Evolutionary conservation across 2,888 invertebrate genomes (phyloP).

Genomic region (Clostera curtula): DNA sequence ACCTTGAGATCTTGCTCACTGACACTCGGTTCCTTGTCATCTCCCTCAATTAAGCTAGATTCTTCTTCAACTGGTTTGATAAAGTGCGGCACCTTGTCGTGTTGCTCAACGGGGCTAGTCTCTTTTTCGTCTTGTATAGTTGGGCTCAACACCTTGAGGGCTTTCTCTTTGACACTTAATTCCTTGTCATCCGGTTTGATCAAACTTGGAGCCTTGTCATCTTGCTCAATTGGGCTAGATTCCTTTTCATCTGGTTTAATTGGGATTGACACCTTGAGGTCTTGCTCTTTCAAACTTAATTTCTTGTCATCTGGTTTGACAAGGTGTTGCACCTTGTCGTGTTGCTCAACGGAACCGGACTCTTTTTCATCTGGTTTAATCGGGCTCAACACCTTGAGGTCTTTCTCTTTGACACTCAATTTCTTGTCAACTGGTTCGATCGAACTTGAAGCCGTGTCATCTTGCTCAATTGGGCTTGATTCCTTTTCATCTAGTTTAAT

Average conservation of each 20-base stretch:
- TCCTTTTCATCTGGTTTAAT: neutral
- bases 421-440: conserved; percentile 1
- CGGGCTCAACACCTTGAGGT: conserved; percentile 2
- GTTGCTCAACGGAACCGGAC: conserved; percentile 6
- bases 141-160: too few species aligned
- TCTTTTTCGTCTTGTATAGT: too few species aligned
- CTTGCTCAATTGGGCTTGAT: conserved; percentile 6
- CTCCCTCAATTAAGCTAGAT: too few species aligned
- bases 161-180: too few species aligned
- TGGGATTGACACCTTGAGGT: neutral
- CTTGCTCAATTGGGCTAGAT: too few species aligned
- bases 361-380: conserved; percentile 5
- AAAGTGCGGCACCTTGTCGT: too few species aligned
- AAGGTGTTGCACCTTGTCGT: conserved; percentile 3
- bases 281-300: neutral
- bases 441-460: conserved; percentile 1
- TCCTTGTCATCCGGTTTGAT: too few species aligned
- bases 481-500: conserved; percentile 5
- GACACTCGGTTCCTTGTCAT: too few species aligned
- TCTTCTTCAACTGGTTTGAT: too few species aligned
- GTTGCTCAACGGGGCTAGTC: too few species aligned
- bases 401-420: conserved; percentile 1
- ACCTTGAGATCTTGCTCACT: too few species aligned
- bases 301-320: neutral
- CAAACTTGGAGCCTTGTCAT: too few species aligned